Evolutionary conservation across 2,797 vertebrate species (phyloP), one percentile per base, ranked within the genome.

Genomic region (Coranthus polyacanthus): DNA sequence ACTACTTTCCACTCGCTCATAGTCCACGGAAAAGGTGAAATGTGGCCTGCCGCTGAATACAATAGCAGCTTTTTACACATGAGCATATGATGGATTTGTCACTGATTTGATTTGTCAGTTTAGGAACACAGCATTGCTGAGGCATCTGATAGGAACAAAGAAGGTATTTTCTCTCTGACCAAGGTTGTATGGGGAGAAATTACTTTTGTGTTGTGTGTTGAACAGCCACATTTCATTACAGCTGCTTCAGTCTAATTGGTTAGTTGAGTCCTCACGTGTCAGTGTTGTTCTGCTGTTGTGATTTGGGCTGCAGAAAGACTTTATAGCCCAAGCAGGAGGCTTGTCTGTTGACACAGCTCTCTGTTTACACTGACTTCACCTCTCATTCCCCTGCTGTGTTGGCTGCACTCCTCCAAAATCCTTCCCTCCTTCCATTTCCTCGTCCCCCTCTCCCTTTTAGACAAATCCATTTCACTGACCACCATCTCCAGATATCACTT

Each of bases 11-110:
- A 85, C 45, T 83, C 12, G 18, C 70, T 82, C 56, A 65, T 21
- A 61, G 60, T 34, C 18, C 57, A 42, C 6, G 85, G 84, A 85
- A 89, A 91, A 86, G 72, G 82, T 88, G 81, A 80, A 74, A 17
- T 52, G 56, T 68, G 26, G 56, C 41, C 53, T 38, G 68, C 54
- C 72, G 69, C 46, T 41, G 74, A 24, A 55, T 81, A 81, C 80
- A 90, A 89, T 61, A 57, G 79, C 58, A 53, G 73, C 46, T 72
- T 77, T 88, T 87, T 87, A 69, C 83, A 67, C 0, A 0, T 36
- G 68, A 54, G 43, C 5, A 1, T 52, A 63, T 80, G 87, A 89
- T 67, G 61, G 72, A 70, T 68, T 64, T 32, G 20, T 64, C 72
- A 32, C 80, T 89, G 80, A 88, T 87, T 81, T 62, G 60, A 82